These are phyloP conservation scores for Propithecus coquereli DNA, from an alignment of 2,113 vertebrate species.

Conservation along the genomic window DNA sequence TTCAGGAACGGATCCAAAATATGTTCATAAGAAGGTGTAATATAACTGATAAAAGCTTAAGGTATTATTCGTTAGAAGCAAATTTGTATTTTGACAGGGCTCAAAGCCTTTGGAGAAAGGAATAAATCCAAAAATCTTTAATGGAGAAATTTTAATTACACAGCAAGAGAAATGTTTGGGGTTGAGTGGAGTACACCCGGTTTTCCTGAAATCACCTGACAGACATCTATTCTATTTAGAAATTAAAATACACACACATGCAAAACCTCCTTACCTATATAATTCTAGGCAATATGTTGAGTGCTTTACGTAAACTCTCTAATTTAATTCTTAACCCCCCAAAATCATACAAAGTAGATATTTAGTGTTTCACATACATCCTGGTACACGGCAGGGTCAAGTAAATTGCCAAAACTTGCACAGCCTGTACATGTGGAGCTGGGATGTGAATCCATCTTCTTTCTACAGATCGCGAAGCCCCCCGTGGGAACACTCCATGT, in stretches of 20 bases:
- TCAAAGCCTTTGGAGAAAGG: neutral
- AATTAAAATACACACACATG: neutral
- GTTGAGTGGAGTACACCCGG: neutral
- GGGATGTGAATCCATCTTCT: neutral
- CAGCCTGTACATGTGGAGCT: neutral
- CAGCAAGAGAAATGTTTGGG: neutral
- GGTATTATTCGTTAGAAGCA: neutral
- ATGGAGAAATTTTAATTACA: constrained; percentile 13
- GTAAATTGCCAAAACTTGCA: neutral
- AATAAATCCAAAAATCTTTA: neutral
- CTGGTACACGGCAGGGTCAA: neutral
- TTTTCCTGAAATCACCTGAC: neutral
- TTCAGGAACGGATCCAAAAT: neutral
- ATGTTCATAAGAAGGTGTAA: neutral
- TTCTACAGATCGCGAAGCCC: neutral
- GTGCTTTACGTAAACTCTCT: neutral
- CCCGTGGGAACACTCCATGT: neutral
- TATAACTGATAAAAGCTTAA: neutral
- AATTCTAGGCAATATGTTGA: neutral
- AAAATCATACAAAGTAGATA: neutral
- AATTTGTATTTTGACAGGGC: neutral
- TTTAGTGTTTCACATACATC: neutral
- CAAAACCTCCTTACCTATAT: neutral
- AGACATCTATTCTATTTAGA: neutral
- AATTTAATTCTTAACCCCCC: neutral